Percentiles rank a stretch among this genome's conserved stretches.
phyloP scores from a whole-genome alignment of 2,888 invertebrate genomes.

The Tinea pellionella region DNA sequence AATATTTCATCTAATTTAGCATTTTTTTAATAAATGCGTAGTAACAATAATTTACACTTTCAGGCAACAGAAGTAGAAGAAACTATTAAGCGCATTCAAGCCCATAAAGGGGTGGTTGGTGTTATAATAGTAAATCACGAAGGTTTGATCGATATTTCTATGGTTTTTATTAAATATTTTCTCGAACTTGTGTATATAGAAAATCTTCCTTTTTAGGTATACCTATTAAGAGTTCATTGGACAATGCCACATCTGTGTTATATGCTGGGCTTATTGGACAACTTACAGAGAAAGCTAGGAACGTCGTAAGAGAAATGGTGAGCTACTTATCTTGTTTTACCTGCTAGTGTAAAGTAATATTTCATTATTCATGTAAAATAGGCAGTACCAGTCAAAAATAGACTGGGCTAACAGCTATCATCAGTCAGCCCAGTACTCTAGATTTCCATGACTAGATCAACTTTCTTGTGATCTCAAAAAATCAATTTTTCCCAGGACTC shows the following conservation, averaged over 20 bases:
- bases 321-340: constrained; percentile 18
- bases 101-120: constrained; percentile 97
- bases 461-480: too few relatives aligned
- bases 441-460: too few relatives aligned
- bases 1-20: background rate
- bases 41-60: constrained; percentile 23
- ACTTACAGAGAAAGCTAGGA: constrained; percentile 91
- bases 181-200: background rate
- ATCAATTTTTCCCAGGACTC: constrained; percentile 86
- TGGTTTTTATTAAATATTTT: background rate
- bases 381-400: too few relatives aligned
- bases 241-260: constrained; percentile 95
- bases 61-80: constrained; percentile 94
- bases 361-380: too few relatives aligned
- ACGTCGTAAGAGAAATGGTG: constrained; percentile 90
- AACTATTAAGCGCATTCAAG: constrained; percentile 95
- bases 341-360: too few relatives aligned
- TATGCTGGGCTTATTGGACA: constrained; percentile 94
- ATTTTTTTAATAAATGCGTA: background rate
- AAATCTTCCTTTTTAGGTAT: constrained; percentile 69
- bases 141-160: constrained; percentile 75
- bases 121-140: constrained; percentile 96
- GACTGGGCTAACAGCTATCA: too few relatives aligned
- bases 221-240: constrained; percentile 91
- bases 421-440: too few relatives aligned